Percentiles rank a stretch among this genome's conserved stretches.
phyloP scores from a whole-genome alignment of 2,113 vertebrate genomes.

The Apaloderma vittatum region DNA sequence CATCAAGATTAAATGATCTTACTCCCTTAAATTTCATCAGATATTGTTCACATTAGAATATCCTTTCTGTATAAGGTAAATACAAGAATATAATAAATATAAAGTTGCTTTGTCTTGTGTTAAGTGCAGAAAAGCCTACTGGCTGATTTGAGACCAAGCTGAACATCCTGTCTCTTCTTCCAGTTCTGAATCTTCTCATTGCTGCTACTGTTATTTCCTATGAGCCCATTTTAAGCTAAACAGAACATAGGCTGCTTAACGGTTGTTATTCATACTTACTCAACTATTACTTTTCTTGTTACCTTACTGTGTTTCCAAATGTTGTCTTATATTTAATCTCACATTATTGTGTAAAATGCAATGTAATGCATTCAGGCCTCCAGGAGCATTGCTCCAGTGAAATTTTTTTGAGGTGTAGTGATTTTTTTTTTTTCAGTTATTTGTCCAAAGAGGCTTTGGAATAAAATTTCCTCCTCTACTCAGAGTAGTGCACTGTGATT shows the following conservation, averaged over 20 bases:
- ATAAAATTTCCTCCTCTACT: neutral
- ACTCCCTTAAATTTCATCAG: neutral
- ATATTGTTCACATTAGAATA: neutral
- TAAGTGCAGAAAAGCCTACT: neutral
- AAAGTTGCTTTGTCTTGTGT: neutral
- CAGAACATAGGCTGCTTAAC: neutral
- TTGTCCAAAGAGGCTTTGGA: neutral
- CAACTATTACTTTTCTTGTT: neutral
- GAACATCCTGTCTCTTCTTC: neutral
- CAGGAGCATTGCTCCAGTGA: neutral
- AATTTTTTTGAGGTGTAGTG: neutral
- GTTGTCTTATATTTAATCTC: neutral
- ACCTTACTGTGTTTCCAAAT: neutral
- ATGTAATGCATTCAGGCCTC: neutral
- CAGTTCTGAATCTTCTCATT: neutral
- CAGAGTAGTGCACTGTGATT: neutral
- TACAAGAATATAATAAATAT: neutral
- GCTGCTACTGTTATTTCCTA: neutral
- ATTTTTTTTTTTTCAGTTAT: no score
- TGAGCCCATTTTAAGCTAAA: neutral
- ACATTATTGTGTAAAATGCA: neutral
- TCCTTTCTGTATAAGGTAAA: neutral
- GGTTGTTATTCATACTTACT: neutral
- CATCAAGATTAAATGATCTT: neutral
- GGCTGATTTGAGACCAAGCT: neutral